Percentiles rank a stretch among this genome's conserved stretches.
These are phyloP conservation scores for Labeo rohita DNA, from an alignment of 2,113 vertebrate genomes.

Conservation along the genomic window DNA sequence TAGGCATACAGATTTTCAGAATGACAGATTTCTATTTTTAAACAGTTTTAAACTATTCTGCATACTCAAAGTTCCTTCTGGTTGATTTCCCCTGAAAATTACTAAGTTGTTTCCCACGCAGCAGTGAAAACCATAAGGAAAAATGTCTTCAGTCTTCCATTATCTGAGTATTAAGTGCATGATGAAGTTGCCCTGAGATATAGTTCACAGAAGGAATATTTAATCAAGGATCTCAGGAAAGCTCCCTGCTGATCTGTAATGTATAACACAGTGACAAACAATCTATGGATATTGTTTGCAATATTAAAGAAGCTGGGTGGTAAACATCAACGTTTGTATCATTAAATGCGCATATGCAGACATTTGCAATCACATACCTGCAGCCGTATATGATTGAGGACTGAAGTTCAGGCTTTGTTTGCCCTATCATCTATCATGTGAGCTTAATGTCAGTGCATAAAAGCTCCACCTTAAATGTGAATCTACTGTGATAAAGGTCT, in stretches of 20 bases:
- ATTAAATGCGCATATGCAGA: not conserved
- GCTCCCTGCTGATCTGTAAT: not conserved
- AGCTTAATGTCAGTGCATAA: constrained; percentile 23
- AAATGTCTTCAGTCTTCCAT: not conserved
- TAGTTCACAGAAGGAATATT: constrained; percentile 23
- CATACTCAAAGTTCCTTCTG: not conserved
- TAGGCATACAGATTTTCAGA: not conserved
- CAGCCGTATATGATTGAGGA: constrained; percentile 42
- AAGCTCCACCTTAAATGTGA: constrained; percentile 44
- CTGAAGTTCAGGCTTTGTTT: constrained; percentile 29
- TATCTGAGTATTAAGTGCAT: not conserved
- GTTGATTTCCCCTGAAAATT: not conserved
- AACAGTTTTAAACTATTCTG: not conserved
- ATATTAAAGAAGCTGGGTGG: not conserved
- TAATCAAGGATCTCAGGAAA: not conserved
- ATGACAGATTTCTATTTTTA: not conserved
- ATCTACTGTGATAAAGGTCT: constrained; percentile 40
- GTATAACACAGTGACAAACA: constrained; percentile 1
- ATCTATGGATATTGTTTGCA: constrained; percentile 31
- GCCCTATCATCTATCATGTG: constrained; percentile 39
- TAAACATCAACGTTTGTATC: constrained; percentile 34
- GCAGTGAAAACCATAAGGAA: too few relatives aligned
- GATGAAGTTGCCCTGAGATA: not conserved
- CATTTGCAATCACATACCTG: constrained; percentile 21
- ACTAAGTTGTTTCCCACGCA: not conserved